Conservation (phyloP, 2,888 invertebrate genomes). For the Smittia sp. region DNA sequence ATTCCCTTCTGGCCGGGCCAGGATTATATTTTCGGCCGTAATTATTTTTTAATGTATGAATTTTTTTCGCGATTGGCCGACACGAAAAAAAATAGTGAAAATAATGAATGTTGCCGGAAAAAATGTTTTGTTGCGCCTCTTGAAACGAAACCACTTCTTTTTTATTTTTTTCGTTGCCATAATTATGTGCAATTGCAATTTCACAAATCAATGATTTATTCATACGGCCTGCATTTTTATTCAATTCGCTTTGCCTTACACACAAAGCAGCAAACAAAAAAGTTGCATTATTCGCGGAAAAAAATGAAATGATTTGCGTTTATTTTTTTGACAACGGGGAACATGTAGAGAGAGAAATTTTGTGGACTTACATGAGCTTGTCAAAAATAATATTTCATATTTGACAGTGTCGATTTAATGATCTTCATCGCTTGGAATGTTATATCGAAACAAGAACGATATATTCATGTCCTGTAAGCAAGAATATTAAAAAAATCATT, state of each 20-base stretch:
- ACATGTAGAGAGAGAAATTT: too few relatives aligned
- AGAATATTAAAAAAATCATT: too few relatives aligned
- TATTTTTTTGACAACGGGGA: not conserved
- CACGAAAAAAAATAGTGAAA: constrained; percentile 3
- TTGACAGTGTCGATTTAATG: too few relatives aligned
- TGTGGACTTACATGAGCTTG: too few relatives aligned
- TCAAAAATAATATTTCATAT: too few relatives aligned
- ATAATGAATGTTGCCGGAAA: constrained; percentile 7
- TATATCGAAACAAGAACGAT: too few relatives aligned
- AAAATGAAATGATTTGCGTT: not conserved
- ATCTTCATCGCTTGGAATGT: too few relatives aligned
- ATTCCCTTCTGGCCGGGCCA: not conserved
- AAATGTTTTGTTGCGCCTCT: not conserved
- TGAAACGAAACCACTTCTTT: constrained; percentile 11
- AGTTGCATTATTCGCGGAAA: not conserved
- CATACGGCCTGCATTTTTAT: constrained; percentile 28
- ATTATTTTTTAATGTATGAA: constrained; percentile 32
- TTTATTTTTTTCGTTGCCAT: constrained; percentile 40
- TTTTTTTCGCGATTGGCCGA: constrained; percentile 20
- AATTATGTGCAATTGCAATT: constrained; percentile 42
- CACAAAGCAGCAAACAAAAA: constrained; percentile 8
- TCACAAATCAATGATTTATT: constrained; percentile 32
- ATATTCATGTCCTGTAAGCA: too few relatives aligned
- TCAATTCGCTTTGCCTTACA: constrained; percentile 3
- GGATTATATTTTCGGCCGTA: constrained; percentile 20